Percentiles rank a stretch among this genome's conserved stretches.
Conservation (phyloP, 2,888 invertebrate species). For the Stegana nigrithorax region DNA sequence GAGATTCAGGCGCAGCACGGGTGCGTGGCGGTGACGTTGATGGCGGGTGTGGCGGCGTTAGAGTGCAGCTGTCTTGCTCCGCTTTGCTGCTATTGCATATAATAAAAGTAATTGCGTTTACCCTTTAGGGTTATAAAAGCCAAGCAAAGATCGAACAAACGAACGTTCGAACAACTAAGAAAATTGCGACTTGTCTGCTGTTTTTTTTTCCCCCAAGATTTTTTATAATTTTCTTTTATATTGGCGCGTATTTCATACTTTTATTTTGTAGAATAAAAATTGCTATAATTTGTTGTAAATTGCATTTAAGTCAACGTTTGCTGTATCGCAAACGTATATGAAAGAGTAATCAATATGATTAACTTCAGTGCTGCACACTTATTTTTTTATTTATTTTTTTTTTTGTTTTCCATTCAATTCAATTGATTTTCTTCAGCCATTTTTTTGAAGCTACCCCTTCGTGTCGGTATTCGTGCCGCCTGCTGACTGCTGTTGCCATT, state of each 20-base stretch:
- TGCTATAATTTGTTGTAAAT: constrained; percentile 64
- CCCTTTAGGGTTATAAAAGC: constrained; percentile 66
- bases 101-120: constrained; percentile 66
- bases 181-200: constrained; percentile 46
- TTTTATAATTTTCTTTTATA: constrained; percentile 9
- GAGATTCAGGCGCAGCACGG: background rate
- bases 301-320: constrained; percentile 39
- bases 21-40: constrained; percentile 1
- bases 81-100: constrained; percentile 25
- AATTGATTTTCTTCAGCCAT: background rate
- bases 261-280: constrained; percentile 53
- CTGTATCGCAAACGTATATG: background rate
- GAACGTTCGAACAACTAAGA: too few species aligned
- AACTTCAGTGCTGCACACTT: background rate
- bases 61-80: background rate
- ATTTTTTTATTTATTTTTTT: background rate
- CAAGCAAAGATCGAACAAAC: too few species aligned
- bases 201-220: constrained; percentile 26
- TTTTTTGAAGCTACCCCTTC: background rate
- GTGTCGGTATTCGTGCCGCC: background rate
- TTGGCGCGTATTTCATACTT: constrained; percentile 27
- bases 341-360: constrained; percentile 10
- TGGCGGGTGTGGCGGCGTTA: background rate
- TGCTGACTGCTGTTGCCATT: background rate
- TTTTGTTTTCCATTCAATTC: background rate